Evolutionary conservation across 2,797 vertebrate genomes (phyloP).

Genomic region (Carcharodon carcharias): DNA sequence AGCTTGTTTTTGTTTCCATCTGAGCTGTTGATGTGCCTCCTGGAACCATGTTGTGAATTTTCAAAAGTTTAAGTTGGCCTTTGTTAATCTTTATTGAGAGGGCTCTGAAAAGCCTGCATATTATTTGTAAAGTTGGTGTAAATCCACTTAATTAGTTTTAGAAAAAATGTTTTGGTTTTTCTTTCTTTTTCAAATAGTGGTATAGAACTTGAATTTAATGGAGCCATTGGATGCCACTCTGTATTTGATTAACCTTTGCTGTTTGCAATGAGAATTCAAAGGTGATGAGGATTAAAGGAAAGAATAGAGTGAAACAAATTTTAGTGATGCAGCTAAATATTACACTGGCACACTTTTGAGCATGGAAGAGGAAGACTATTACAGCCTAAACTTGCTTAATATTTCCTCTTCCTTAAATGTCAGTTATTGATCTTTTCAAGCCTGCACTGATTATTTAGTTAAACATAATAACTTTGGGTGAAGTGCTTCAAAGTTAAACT

Average conservation of each 20-base stretch:
- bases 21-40: not conserved
- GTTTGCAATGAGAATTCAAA: not conserved
- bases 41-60: not conserved
- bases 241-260: not conserved
- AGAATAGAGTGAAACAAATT: not conserved
- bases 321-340: not conserved
- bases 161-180: not conserved
- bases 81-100: not conserved
- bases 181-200: not conserved
- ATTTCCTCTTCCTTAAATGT: not conserved
- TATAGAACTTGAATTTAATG: not conserved
- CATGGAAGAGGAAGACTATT: not conserved
- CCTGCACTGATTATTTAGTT: not conserved
- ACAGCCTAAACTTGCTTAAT: not conserved
- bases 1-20: not conserved
- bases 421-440: not conserved
- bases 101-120: not conserved
- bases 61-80: not conserved
- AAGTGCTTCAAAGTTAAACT: not conserved
- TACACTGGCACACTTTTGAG: not conserved
- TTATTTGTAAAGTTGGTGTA: not conserved
- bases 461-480: not conserved
- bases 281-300: not conserved
- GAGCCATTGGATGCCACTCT: not conserved
- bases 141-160: not conserved